These are phyloP conservation scores for Rotaria sp. DNA, from an alignment of 2,888 invertebrate genomes.

Conservation along the genomic window DNA sequence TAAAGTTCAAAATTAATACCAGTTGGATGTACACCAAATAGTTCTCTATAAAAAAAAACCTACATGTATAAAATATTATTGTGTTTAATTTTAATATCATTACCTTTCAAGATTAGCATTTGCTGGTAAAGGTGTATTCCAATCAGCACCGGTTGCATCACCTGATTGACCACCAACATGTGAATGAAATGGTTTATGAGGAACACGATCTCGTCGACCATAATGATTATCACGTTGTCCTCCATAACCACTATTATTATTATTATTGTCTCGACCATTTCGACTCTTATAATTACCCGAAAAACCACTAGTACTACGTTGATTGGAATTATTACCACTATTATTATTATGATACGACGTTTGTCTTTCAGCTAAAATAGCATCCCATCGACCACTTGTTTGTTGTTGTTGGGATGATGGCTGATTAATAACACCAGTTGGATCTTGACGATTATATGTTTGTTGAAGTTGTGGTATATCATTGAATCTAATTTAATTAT, in stretches of 20 bases:
- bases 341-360: not conserved
- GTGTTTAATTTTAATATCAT: too few relatives aligned
- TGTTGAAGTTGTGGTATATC: not conserved
- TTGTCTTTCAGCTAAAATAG: not conserved
- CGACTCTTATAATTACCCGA: not conserved
- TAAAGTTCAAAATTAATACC: slow-evolving; percentile 99
- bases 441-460: not conserved
- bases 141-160: not conserved
- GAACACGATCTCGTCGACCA: not conserved
- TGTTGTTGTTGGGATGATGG: not conserved
- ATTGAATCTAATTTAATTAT: not conserved
- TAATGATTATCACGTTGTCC: slow-evolving; percentile 8
- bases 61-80: too few relatives aligned
- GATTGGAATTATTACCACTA: not conserved
- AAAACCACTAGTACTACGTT: not conserved
- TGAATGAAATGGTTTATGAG: not conserved
- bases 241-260: not conserved
- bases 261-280: not conserved
- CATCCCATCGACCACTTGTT: not conserved
- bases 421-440: not conserved
- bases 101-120: slow-evolving; percentile 17
- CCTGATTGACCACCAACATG: slow-evolving; percentile 10
- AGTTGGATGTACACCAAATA: slow-evolving; percentile 58
- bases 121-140: slow-evolving; percentile 1
- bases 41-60: slow-evolving; percentile 13